A percentile compares a stretch with the other conserved stretches of the same genome.
Conservation (phyloP, 2,113 vertebrate genomes). For the Heterochromis multidens region DNA sequence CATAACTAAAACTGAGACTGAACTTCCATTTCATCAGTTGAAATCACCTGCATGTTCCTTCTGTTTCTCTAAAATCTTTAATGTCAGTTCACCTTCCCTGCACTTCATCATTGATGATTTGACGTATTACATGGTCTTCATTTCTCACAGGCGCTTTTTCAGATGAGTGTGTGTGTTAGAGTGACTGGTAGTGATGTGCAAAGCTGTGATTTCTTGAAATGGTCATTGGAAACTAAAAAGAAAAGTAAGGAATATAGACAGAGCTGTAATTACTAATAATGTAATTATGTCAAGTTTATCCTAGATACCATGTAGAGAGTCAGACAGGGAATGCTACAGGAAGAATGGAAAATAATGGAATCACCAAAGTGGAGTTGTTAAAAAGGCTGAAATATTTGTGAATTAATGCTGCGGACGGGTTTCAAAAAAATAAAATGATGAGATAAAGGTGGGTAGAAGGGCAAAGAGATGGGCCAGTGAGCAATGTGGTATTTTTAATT, state of each 20-base stretch:
- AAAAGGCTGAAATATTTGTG: not conserved
- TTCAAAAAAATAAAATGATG: not conserved
- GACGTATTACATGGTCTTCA: not conserved
- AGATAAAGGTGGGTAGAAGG: not conserved
- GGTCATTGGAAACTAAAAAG: not conserved
- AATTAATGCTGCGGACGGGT: not conserved
- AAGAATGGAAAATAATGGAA: not conserved
- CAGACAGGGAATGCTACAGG: not conserved
- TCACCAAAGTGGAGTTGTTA: not conserved
- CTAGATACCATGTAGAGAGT: not conserved
- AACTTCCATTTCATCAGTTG: not conserved
- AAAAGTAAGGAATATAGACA: not conserved
- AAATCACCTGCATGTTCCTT: slow-evolving; percentile 3
- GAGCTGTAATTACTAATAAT: not conserved
- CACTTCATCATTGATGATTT: not conserved
- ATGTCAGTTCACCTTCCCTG: not conserved
- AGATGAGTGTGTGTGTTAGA: not conserved
- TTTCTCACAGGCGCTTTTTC: not conserved
- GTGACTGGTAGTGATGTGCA: not conserved
- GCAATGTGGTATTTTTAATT: not conserved
- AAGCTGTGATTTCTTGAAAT: slow-evolving; percentile 1
- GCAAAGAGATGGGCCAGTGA: not conserved
- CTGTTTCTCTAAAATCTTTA: slow-evolving; percentile 2
- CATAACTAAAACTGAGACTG: not conserved
- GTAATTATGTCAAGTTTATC: not conserved